Conservation (phyloP, 2,113 vertebrate species). For the Lethenteron camtschaticum region DNA sequence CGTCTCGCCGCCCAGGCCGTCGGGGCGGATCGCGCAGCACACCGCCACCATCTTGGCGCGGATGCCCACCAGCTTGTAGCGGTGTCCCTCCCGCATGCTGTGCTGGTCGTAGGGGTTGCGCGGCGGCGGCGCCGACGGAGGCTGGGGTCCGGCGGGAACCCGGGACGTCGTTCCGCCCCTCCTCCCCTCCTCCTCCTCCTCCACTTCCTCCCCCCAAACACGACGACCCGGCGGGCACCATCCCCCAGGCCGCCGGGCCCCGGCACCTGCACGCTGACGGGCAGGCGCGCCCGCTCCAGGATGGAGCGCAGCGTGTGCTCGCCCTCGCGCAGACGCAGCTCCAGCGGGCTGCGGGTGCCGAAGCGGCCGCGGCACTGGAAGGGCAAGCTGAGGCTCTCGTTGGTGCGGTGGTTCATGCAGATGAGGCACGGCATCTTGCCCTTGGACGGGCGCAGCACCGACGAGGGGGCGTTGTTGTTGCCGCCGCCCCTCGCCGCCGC, state of each 20-base stretch:
- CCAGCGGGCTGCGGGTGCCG: slow-evolving; percentile 76
- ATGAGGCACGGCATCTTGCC: slow-evolving; percentile 90
- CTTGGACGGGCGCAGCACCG: slow-evolving; percentile 20
- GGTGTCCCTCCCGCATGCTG: slow-evolving; percentile 69
- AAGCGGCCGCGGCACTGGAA: slow-evolving; percentile 87
- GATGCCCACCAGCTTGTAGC: slow-evolving; percentile 91
- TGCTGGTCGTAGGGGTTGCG: slow-evolving; percentile 81
- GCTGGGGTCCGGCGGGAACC: too few species aligned
- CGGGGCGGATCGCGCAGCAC: slow-evolving; percentile 58
- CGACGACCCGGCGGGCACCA: too few species aligned
- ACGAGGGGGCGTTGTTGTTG: too few species aligned
- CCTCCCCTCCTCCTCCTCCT: too few species aligned
- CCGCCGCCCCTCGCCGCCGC: too few species aligned
- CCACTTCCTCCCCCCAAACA: too few species aligned
- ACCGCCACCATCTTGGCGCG: slow-evolving; percentile 92
- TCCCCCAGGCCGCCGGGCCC: not conserved
- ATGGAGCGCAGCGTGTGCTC: slow-evolving; percentile 90
- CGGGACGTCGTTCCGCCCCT: too few species aligned
- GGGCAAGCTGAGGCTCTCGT: slow-evolving; percentile 82
- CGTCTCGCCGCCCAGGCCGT: slow-evolving; percentile 29
- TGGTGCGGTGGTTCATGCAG: slow-evolving; percentile 96
- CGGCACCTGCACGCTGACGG: slow-evolving; percentile 77
- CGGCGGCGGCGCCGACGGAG: slow-evolving; percentile 32
- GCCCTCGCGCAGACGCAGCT: slow-evolving; percentile 82
- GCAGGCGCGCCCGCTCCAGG: slow-evolving; percentile 79